These are phyloP conservation scores for Limnephilus marmoratus DNA, from an alignment of 2,888 invertebrate species.

Conservation along the genomic window DNA sequence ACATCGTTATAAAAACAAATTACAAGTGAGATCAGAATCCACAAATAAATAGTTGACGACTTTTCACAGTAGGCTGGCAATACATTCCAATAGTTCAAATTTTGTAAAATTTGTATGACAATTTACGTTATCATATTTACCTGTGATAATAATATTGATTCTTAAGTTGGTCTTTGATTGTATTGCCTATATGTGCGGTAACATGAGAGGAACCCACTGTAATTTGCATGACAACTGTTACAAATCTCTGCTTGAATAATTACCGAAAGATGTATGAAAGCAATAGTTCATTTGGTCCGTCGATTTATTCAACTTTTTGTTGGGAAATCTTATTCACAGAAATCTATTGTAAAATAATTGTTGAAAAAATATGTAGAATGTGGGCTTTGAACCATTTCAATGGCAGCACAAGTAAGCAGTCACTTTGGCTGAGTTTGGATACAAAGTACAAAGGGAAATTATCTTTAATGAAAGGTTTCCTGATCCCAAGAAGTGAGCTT, in stretches of 20 bases:
- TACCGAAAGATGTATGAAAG: not conserved
- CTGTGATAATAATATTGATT: not conserved
- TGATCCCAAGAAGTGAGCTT: conserved; percentile 7
- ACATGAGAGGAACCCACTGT: not conserved
- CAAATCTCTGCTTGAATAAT: not conserved
- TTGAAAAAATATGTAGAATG: not conserved
- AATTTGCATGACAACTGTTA: not conserved
- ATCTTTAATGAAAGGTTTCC: conserved; percentile 45
- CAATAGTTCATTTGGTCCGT: not conserved
- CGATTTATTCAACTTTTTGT: not conserved
- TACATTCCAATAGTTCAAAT: too few species aligned
- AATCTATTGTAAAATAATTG: not conserved
- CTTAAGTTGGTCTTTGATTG: not conserved
- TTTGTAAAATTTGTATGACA: too few species aligned
- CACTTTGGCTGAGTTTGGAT: not conserved
- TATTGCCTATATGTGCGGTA: not conserved
- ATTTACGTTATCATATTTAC: not conserved
- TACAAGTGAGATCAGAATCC: too few species aligned
- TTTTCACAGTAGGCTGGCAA: too few species aligned
- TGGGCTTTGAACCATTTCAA: not conserved
- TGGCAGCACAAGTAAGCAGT: not conserved
- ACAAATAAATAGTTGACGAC: too few species aligned
- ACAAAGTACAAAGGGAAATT: conserved; percentile 35
- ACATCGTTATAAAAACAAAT: too few species aligned
- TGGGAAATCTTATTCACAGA: not conserved